Evolutionary conservation across 2,797 vertebrate genomes (phyloP).

Genomic region (Liparis tanakae): DNA sequence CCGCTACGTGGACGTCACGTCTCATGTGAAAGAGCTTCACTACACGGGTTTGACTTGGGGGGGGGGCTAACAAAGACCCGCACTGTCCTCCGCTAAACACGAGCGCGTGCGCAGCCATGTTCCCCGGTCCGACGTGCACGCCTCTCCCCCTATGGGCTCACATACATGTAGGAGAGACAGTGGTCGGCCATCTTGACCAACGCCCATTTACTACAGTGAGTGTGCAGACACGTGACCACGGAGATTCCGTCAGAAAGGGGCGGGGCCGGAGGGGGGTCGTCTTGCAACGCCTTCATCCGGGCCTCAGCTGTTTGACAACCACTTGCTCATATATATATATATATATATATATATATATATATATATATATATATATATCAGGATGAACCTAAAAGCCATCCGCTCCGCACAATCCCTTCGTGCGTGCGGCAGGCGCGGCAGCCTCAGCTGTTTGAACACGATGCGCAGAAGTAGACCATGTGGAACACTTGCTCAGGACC

Average conservation of each 20-base stretch:
- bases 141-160: neutral
- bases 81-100: neutral
- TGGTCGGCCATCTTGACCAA: conserved; percentile 81
- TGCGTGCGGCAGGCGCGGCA: too few species aligned
- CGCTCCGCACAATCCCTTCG: too few species aligned
- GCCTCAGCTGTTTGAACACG: too few species aligned
- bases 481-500: too few species aligned
- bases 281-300: neutral
- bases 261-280: neutral
- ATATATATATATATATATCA: too few species aligned
- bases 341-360: too few species aligned
- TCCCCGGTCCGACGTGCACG: neutral
- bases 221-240: conserved; percentile 71
- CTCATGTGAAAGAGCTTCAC: too few species aligned
- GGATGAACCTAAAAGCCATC: too few species aligned
- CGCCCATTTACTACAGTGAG: conserved; percentile 84
- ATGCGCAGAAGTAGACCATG: too few species aligned
- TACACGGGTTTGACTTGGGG: neutral
- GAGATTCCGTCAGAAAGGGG: conserved; percentile 34
- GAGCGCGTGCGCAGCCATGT: too few species aligned
- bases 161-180: conserved; percentile 63
- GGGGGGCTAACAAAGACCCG: neutral
- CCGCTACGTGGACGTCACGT: too few species aligned
- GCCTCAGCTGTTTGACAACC: conserved; percentile 3
- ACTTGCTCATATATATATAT: neutral